Conservation (phyloP, 2,113 vertebrate species). For the Montifringilla adamsi region DNA sequence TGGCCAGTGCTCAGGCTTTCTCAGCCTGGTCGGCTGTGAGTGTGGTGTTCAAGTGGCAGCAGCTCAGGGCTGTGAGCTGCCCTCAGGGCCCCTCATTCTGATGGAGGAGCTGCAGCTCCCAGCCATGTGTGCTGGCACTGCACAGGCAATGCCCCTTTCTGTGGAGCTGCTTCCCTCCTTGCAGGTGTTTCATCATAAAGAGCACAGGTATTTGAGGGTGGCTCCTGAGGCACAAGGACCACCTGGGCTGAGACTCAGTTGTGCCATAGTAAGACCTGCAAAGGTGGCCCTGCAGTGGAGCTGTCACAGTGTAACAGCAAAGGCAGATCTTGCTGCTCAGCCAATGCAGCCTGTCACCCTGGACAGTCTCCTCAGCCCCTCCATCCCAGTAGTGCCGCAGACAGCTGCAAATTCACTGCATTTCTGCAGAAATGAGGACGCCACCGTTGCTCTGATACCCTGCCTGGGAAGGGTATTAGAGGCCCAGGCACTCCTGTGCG, state of each 20-base stretch:
- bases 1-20: not conserved
- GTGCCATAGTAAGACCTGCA: not conserved
- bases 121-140: not conserved
- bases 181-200: no score
- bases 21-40: not conserved
- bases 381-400: fast-evolving
- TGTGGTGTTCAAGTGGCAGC: fast-evolving
- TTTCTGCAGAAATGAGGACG: not conserved
- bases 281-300: not conserved
- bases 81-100: fast-evolving
- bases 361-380: not conserved
- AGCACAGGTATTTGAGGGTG: not conserved
- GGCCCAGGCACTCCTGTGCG: not conserved
- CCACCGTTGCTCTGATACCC: no score
- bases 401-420: not conserved
- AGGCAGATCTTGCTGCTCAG: not conserved
- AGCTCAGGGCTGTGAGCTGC: not conserved
- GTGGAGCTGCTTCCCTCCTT: not conserved
- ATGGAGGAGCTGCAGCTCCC: not conserved
- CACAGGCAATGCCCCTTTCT: fast-evolving
- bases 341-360: not conserved
- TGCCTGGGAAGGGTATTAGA: not conserved
- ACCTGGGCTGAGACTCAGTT: not conserved
- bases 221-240: not conserved
- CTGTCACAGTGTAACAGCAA: not conserved